Conservation (phyloP, 2,113 vertebrate species). For the Microtus ochrogaster region DNA sequence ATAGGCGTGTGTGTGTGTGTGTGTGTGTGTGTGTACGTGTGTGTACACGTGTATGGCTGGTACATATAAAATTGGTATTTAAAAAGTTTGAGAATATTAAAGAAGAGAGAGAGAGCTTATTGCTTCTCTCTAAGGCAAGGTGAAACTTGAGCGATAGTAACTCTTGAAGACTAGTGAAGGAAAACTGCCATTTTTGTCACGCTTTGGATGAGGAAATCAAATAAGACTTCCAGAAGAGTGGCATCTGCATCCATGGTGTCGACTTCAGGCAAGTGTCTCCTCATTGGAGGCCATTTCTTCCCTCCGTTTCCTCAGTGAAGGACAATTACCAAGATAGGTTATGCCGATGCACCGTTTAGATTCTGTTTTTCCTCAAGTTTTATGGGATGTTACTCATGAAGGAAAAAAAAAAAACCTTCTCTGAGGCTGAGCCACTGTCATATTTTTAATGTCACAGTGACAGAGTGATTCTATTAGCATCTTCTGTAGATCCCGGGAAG, state of each 20-base stretch:
- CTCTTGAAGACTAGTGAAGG: not conserved
- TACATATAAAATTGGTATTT: slow-evolving; percentile 16
- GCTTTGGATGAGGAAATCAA: slow-evolving; percentile 51
- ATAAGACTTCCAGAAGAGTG: slow-evolving; percentile 50
- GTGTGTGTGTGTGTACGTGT: not conserved
- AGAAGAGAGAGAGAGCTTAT: not conserved
- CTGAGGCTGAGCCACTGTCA: slow-evolving; percentile 40
- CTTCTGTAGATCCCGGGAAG: slow-evolving; percentile 48
- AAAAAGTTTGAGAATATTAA: slow-evolving; percentile 51
- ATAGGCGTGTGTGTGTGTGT: not conserved
- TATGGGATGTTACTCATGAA: slow-evolving; percentile 34
- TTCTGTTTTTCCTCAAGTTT: slow-evolving; percentile 62
- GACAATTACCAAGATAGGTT: slow-evolving; percentile 67
- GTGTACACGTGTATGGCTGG: accelerated
- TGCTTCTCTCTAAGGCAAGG: slow-evolving; percentile 31
- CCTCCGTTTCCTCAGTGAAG: slow-evolving; percentile 57
- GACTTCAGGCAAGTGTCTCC: slow-evolving; percentile 29
- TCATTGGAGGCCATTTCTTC: not conserved
- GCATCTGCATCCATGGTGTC: not conserved
- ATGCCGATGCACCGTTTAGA: slow-evolving; percentile 59
- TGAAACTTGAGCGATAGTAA: slow-evolving; percentile 33
- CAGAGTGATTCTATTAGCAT: slow-evolving; percentile 62
- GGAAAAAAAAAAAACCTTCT: slow-evolving; percentile 18
- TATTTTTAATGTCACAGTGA: slow-evolving; percentile 66
- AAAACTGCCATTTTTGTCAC: slow-evolving; percentile 17